Evolutionary conservation across 2,888 invertebrate species (phyloP), one percentile per base, ranked within the genome.

Genomic region (Emmelina monodactyla): DNA sequence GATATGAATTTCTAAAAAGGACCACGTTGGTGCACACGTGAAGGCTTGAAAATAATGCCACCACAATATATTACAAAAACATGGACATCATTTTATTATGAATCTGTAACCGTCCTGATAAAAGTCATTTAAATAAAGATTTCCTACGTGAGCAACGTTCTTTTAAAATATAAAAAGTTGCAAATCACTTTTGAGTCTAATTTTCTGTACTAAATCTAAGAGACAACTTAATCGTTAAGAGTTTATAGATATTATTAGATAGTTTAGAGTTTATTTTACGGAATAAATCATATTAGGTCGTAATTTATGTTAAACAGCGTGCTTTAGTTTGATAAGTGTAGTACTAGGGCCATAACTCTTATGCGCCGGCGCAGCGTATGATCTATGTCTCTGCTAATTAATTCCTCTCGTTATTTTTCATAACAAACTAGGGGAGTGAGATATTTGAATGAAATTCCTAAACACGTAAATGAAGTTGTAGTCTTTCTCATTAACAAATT

Each of bases 361-460:
- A n/a, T n/a, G n/a, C n/a, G n/a, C n/a, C n/a, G n/a, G n/a, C n/a
- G n/a, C n/a, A n/a, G n/a, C n/a, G 3, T 7, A 25, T 25, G 51
- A 71, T 72, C 68, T 69, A 65, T 55, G 57, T 47, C 50, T 47
- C 53, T 53, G 61, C 61, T 73, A 73, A 75, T 73, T 72, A 72
- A 70, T 69, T 65, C 65, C 57, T 60, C 62, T 57, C 62, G 62
- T 65, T 62, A 63, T 69, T 70, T 67, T 61, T 59, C 53, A 58
- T 61, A 57, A n/a, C n/a, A n/a, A 57, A 60, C 58, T 53, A 49
- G 60, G 60, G 58, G 62, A 60, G 62, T 62, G 55, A n/a, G n/a
- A n/a, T n/a, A n/a, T n/a, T n/a, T 63, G 65, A 68, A 71, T 70
- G 70, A 66, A 63, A 73, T 70, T 66, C 67, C 66, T 62, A 71